Percentiles rank a stretch among this genome's conserved stretches.
These are phyloP conservation scores for Gibbula magus DNA, from an alignment of 2,888 invertebrate species.

Conservation along the genomic window DNA sequence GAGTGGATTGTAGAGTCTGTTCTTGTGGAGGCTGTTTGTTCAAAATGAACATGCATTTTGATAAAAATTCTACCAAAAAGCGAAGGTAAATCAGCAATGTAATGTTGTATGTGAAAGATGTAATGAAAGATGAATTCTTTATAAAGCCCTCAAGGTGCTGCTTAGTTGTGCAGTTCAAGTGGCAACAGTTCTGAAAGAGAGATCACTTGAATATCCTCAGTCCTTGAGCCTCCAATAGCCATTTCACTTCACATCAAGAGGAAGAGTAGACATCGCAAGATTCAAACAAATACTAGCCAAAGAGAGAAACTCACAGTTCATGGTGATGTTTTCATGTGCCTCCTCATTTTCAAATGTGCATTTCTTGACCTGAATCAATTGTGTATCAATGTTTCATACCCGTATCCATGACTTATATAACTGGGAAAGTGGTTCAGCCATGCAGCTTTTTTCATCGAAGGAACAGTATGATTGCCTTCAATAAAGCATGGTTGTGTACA, in stretches of 20 bases:
- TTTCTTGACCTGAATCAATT: no score
- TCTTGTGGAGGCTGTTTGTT: conserved; percentile 92
- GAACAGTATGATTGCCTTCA: no score
- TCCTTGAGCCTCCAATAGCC: not conserved
- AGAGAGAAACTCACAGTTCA: not conserved
- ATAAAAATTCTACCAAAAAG: not conserved
- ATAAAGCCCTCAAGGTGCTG: not conserved
- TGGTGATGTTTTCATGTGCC: no score
- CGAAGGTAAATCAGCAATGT: not conserved
- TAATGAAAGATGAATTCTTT: not conserved
- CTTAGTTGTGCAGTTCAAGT: not conserved
- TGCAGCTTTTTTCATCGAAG: no score
- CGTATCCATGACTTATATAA: no score
- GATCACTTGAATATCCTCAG: not conserved
- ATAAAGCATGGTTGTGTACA: no score
- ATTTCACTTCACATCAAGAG: not conserved
- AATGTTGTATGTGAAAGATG: not conserved
- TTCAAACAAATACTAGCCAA: not conserved
- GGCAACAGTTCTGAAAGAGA: not conserved
- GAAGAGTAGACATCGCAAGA: not conserved
- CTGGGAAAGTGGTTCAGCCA: no score
- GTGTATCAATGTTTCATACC: no score
- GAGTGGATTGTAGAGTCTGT: conserved; percentile 96
- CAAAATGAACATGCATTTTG: conserved; percentile 95
- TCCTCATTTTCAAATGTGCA: no score